Percentiles rank a stretch among this genome's conserved stretches.
These are phyloP conservation scores for Andrena bucephala DNA, from an alignment of 2,888 invertebrate genomes.

Conservation along the genomic window DNA sequence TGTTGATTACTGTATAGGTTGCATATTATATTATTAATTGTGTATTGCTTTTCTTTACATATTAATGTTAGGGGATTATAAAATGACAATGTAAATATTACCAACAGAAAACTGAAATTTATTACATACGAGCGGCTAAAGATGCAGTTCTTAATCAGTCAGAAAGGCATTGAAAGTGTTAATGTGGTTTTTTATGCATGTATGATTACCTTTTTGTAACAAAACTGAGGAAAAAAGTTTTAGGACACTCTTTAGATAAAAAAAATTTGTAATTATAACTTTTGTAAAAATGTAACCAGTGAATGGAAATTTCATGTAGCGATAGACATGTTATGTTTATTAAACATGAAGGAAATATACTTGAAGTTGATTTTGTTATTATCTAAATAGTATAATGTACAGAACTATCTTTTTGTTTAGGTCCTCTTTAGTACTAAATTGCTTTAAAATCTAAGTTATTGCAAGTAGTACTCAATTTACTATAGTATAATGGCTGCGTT, in stretches of 20 bases:
- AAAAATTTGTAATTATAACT: not conserved
- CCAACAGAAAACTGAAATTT: not conserved
- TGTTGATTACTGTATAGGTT: not conserved
- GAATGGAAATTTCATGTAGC: slow-evolving; percentile 5
- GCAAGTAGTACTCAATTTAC: not conserved
- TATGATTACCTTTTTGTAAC: not conserved
- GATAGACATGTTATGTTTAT: slow-evolving; percentile 3
- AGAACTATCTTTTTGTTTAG: not conserved
- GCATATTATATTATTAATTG: not conserved
- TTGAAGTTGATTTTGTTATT: not conserved
- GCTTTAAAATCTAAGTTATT: not conserved
- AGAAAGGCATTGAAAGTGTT: not conserved
- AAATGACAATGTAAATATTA: slow-evolving; percentile 5
- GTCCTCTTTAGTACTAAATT: not conserved
- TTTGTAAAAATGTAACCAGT: slow-evolving; percentile 15
- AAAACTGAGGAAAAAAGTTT: not conserved
- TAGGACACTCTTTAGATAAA: slow-evolving; percentile 10
- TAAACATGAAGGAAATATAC: not conserved
- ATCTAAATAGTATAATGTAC: not conserved
- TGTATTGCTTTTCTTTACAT: not conserved
- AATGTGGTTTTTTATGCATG: slow-evolving; percentile 3
- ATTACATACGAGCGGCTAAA: not conserved
- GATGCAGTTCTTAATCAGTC: not conserved
- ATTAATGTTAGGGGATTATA: not conserved
- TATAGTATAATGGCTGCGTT: too few species aligned